Evolutionary conservation across 2,888 invertebrate genomes (phyloP).

Genomic region (Meganola albula): DNA sequence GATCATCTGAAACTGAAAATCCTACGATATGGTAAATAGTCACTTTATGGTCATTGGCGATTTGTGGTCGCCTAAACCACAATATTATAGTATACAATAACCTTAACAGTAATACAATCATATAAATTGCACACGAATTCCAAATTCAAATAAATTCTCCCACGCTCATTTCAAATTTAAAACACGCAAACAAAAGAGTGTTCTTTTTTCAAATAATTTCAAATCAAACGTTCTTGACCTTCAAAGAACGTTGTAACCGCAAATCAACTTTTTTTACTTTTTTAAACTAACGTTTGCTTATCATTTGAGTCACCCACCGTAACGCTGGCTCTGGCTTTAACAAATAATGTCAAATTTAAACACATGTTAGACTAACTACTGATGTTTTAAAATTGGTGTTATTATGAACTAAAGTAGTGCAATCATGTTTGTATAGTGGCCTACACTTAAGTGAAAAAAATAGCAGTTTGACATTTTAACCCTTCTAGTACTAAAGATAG

Average conservation of each 20-base stretch:
- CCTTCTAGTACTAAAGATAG: too few species aligned
- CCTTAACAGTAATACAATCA: too few species aligned
- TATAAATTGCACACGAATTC: too few species aligned
- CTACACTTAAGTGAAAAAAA: too few species aligned
- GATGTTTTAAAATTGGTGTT: slow-evolving; percentile 19
- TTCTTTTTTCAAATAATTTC: slow-evolving; percentile 17
- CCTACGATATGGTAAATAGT: too few species aligned
- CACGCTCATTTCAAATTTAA: slow-evolving; percentile 19
- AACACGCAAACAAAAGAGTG: slow-evolving; percentile 14
- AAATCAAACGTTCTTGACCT: slow-evolving; percentile 23
- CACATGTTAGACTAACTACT: slow-evolving; percentile 26
- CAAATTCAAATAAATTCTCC: slow-evolving; percentile 13
- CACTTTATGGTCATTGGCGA: too few species aligned
- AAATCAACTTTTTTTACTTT: slow-evolving; percentile 26
- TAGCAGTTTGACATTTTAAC: too few species aligned
- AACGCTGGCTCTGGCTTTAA: slow-evolving; percentile 30
- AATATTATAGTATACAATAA: too few species aligned
- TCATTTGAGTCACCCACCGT: slow-evolving; percentile 29
- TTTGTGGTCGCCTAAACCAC: neutral
- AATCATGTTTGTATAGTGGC: too few species aligned
- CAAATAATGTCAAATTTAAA: slow-evolving; percentile 37
- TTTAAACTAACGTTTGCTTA: slow-evolving; percentile 25
- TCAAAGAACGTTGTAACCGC: slow-evolving; percentile 29
- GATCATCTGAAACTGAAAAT: too few species aligned
- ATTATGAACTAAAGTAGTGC: too few species aligned